Conservation (phyloP, 2,797 vertebrate genomes). For the Acanthurus tractus region DNA sequence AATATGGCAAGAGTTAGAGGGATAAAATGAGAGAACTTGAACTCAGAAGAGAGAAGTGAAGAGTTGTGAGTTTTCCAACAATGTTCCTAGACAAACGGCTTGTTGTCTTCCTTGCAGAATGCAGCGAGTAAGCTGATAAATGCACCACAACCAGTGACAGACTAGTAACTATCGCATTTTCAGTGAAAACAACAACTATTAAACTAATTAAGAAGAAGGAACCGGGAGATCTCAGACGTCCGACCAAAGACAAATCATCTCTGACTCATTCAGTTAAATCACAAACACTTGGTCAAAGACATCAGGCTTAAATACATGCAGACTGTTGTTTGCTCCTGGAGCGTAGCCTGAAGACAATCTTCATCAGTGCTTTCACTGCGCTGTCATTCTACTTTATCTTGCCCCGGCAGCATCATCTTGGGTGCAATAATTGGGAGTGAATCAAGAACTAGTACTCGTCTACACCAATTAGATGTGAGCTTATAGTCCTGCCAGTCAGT, state of each 20-base stretch:
- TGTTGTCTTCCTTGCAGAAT: conserved; percentile 29
- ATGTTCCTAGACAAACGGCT: conserved; percentile 40
- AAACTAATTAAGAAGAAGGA: conserved; percentile 6
- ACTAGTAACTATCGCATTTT: conserved; percentile 41
- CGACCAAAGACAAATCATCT: conserved; percentile 9
- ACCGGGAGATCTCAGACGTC: conserved; percentile 7
- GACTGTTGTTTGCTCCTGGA: conserved; percentile 27
- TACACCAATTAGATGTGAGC: conserved; percentile 51
- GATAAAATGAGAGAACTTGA: conserved; percentile 13
- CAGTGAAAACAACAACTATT: conserved; percentile 33
- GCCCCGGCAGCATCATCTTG: conserved; percentile 27
- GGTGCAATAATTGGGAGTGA: conserved; percentile 46
- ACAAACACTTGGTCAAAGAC: conserved; percentile 2
- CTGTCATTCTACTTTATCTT: conserved; percentile 12
- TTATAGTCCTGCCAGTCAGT: conserved; percentile 49
- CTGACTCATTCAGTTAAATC: conserved; percentile 19
- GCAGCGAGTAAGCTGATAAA: conserved; percentile 63
- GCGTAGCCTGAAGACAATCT: conserved; percentile 16
- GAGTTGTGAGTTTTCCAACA: conserved; percentile 35
- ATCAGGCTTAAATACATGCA: neutral
- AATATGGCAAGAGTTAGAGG: neutral
- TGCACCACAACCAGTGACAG: conserved; percentile 8
- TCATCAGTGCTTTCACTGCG: conserved; percentile 10
- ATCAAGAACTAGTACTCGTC: conserved; percentile 44
- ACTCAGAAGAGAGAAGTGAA: conserved; percentile 21